phyloP scores from a whole-genome alignment of 2,888 invertebrate species.

The Acrobasis repandana region DNA sequence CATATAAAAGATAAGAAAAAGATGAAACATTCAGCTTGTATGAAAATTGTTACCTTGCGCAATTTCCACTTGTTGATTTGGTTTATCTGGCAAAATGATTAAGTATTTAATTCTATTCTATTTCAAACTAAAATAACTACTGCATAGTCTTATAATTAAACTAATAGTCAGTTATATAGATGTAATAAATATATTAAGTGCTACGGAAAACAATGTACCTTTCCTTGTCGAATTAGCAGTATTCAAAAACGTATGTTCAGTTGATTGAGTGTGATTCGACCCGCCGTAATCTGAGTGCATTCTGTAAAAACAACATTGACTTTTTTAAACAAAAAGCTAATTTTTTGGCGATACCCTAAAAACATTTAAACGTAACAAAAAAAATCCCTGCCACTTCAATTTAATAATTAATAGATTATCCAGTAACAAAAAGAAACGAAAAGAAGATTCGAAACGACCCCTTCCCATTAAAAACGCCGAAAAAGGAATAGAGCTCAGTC shows the following conservation, averaged over 20 bases:
- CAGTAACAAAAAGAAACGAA: no score
- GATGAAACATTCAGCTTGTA: background rate
- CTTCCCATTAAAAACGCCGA: no score
- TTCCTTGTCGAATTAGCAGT: slow-evolving; percentile 67
- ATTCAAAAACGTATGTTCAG: slow-evolving; percentile 68
- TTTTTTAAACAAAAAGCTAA: no score
- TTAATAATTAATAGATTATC: no score
- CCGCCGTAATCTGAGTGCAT: slow-evolving; percentile 69
- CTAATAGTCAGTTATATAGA: no score
- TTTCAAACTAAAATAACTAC: background rate
- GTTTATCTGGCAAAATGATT: slow-evolving; percentile 43
- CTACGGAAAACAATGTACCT: slow-evolving; percentile 47
- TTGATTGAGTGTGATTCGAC: slow-evolving; percentile 67
- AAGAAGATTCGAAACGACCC: no score
- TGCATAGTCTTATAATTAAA: no score
- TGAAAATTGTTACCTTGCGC: slow-evolving; percentile 38
- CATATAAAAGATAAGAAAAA: slow-evolving; percentile 23
- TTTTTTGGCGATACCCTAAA: no score
- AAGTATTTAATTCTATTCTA: background rate
- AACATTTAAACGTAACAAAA: no score
- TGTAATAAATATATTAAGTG: no score
- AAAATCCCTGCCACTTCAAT: no score
- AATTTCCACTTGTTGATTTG: slow-evolving; percentile 50
- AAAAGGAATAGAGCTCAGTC: no score
- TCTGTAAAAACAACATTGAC: slow-evolving; percentile 41